Percentiles rank a stretch among this genome's conserved stretches.
These are phyloP conservation scores for Ellobium chinense DNA, from an alignment of 2,888 invertebrate genomes.

Conservation along the genomic window DNA sequence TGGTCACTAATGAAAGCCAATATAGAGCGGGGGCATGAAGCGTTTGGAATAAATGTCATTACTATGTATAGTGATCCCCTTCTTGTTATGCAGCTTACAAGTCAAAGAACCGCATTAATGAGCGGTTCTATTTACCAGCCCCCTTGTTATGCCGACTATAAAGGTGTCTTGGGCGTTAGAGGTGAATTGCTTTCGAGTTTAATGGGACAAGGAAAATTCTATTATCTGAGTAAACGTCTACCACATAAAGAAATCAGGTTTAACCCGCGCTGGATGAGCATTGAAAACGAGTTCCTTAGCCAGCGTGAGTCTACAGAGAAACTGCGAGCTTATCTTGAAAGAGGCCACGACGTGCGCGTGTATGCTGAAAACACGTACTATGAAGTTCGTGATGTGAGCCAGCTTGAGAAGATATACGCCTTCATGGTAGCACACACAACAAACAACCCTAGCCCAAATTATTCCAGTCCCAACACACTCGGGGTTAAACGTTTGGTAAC, in stretches of 20 bases:
- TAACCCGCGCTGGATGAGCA: not conserved
- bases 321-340: not conserved
- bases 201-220: not conserved
- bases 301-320: not conserved
- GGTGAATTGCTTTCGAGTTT: not conserved
- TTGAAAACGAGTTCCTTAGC: not conserved
- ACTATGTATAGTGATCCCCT: too few relatives aligned
- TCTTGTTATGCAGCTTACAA: too few relatives aligned
- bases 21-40: not conserved
- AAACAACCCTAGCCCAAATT: not conserved
- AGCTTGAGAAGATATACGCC: not conserved
- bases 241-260: not conserved
- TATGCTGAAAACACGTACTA: not conserved
- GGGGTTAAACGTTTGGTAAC: slow-evolving; percentile 8
- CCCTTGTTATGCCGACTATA: not conserved
- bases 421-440: not conserved
- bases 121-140: not conserved
- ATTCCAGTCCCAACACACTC: not conserved
- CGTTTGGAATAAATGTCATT: not conserved
- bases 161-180: not conserved
- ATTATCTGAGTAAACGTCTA: not conserved
- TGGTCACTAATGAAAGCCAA: not conserved
- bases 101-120: too few relatives aligned
- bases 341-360: slow-evolving; percentile 9
- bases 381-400: slow-evolving; percentile 10